Percentiles rank a stretch among this genome's conserved stretches.
phyloP scores from a whole-genome alignment of 1,140 invertebrate genomes.

The Tenebrio molitor region DNA sequence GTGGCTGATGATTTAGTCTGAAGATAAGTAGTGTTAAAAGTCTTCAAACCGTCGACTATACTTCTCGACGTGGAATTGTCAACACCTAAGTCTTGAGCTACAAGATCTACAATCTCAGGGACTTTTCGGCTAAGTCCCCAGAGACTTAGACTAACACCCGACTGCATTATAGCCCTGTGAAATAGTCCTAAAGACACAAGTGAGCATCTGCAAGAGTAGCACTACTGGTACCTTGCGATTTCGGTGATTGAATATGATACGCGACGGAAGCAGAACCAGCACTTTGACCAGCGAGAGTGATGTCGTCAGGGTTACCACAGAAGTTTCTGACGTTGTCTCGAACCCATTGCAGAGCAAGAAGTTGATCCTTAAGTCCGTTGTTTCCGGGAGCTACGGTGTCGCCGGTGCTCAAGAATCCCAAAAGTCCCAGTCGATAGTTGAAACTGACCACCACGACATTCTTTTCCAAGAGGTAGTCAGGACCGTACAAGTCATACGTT shows the following conservation, averaged over 20 bases:
- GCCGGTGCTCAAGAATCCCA: conserved; percentile 69
- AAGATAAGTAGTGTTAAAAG: conserved; percentile 46
- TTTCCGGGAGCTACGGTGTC: conserved; percentile 75
- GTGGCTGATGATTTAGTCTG: conserved; percentile 1
- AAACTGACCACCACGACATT: conserved; percentile 78
- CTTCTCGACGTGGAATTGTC: conserved; percentile 39
- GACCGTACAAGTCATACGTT: conserved; percentile 73
- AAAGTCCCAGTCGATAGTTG: conserved; percentile 78
- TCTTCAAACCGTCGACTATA: conserved; percentile 48
- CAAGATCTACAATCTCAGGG: conserved; percentile 41
- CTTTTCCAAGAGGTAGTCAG: conserved; percentile 75
- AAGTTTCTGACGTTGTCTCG: conserved; percentile 77
- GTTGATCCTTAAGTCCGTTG: conserved; percentile 79
- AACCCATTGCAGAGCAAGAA: conserved; percentile 78
- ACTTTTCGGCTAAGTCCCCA: conserved; percentile 53
- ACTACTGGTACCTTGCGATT: conserved; percentile 68
- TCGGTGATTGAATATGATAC: conserved; percentile 77
- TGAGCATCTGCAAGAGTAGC: too few species aligned
- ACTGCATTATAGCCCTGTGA: conserved; percentile 55
- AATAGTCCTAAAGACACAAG: conserved; percentile 53
- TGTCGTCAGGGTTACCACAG: conserved; percentile 78
- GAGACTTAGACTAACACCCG: conserved; percentile 52
- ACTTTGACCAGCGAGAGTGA: conserved; percentile 79
- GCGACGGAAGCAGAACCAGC: conserved; percentile 76
- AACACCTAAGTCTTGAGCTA: conserved; percentile 46